A percentile compares a stretch with the other conserved stretches of the same genome.
phyloP scores from a whole-genome alignment of 2,113 vertebrate genomes.

The Chlorodrepanis virens region DNA sequence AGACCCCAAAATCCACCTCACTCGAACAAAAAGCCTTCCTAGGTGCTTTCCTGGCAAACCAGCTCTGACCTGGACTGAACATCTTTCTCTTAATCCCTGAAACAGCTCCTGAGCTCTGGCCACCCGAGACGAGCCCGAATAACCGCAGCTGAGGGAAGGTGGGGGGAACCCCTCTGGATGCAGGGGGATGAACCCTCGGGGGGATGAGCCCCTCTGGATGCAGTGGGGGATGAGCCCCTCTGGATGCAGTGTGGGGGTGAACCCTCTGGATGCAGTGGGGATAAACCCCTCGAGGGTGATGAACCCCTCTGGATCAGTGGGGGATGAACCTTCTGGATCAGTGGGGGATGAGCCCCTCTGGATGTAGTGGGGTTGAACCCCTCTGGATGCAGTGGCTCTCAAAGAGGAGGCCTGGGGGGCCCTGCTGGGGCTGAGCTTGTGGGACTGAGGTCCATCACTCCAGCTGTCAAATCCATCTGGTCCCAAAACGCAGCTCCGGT shows the following conservation, averaged over 20 bases:
- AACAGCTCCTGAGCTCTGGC: neutral
- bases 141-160: rapidly evolving
- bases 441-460: neutral
- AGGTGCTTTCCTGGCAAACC: neutral
- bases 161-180: no score
- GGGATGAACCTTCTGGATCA: neutral
- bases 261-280: no score
- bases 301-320: no score
- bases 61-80: neutral
- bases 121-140: rapidly evolving
- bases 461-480: neutral
- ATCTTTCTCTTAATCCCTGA: neutral
- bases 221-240: no score
- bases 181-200: no score
- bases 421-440: neutral
- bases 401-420: neutral
- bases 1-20: neutral
- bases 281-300: no score
- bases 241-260: no score
- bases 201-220: no score
- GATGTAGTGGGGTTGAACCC: no score
- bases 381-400: neutral
- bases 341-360: no score
- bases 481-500: neutral
- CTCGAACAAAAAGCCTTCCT: neutral